Evolutionary conservation across 2,797 vertebrate species (phyloP).

Genomic region (Labeo calbasu): DNA sequence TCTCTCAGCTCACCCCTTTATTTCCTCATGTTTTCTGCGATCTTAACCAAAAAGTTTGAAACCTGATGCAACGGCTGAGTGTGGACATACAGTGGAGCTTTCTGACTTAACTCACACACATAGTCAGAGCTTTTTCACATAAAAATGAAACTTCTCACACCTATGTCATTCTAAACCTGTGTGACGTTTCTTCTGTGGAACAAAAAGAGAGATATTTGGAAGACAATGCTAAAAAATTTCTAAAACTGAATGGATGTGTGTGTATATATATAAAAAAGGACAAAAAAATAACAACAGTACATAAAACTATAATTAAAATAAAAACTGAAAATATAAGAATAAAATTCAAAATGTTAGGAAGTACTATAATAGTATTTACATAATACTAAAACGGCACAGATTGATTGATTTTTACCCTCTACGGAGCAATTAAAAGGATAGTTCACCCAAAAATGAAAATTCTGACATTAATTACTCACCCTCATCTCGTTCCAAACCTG

Average conservation of each 20-base stretch:
- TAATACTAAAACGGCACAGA: background rate
- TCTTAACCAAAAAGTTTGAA: constrained; percentile 13
- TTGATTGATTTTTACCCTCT: background rate
- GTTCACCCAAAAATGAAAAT: too few species aligned
- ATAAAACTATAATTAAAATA: background rate
- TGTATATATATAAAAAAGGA: background rate
- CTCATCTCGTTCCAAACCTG: too few species aligned
- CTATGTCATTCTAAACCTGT: background rate
- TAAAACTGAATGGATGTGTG: background rate
- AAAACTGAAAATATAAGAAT: background rate
- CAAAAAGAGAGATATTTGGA: background rate
- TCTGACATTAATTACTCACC: too few species aligned
- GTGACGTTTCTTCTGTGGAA: background rate
- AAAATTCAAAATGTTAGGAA: background rate
- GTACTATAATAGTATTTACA: background rate
- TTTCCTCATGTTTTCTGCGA: constrained; percentile 39
- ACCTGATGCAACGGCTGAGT: constrained; percentile 12
- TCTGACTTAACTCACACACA: background rate
- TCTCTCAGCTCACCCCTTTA: constrained; percentile 8
- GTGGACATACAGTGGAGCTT: background rate
- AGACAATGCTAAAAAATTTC: background rate
- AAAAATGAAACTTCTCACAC: background rate
- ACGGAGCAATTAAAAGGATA: too few species aligned
- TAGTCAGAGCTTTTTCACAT: background rate
- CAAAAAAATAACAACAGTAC: background rate